Evolutionary conservation across 2,113 vertebrate genomes (phyloP).

Genomic region (Elachura formosa): DNA sequence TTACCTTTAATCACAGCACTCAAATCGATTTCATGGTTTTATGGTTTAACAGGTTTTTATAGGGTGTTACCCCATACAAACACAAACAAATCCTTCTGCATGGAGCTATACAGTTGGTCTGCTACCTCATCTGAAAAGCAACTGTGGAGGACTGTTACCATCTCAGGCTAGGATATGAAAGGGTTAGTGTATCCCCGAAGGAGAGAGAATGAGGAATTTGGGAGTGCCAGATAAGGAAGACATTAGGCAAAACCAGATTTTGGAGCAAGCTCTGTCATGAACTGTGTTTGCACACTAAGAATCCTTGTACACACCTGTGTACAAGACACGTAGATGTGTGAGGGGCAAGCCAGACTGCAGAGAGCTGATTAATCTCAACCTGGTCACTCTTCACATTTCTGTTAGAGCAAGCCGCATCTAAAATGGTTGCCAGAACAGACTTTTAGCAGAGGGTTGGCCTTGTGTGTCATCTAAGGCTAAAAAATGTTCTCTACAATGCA

Average conservation of each 20-base stretch:
- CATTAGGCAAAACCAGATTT: not conserved
- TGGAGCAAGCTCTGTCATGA: slow-evolving; percentile 23
- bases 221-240: slow-evolving; percentile 5
- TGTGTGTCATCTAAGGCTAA: not conserved
- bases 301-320: not conserved
- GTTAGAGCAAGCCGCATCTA: not conserved
- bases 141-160: not conserved
- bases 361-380: not conserved
- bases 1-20: not conserved
- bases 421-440: not conserved
- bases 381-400: not conserved
- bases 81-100: not conserved
- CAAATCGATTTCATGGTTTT: not conserved
- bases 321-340: not conserved
- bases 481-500: not conserved
- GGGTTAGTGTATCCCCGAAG: not conserved
- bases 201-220: not conserved
- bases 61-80: not conserved
- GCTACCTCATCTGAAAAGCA: not conserved
- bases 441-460: not conserved
- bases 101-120: fast-evolving
- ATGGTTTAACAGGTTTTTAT: not conserved
- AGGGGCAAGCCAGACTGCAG: not conserved
- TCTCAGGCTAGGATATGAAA: not conserved
- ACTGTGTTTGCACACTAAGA: not conserved